Base-by-base conservation (phyloP, 1,140 invertebrate species). In the Archegozetes longisetosus region DNA sequence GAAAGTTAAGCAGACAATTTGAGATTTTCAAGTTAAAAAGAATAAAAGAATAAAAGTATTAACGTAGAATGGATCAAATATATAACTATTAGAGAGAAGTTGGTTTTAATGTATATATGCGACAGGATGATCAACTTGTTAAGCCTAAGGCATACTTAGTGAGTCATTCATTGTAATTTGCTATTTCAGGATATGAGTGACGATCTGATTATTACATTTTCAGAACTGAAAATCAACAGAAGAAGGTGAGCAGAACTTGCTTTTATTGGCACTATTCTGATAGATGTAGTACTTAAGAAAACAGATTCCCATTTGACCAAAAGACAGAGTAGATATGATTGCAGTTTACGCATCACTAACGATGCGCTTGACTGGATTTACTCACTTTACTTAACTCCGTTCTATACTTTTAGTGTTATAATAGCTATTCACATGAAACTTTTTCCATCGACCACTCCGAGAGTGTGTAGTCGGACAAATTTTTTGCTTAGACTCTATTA, bases 211-310 rank as follows among this genome's bases (percentile, higher is more conserved):
- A 60, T 63, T 55, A 63, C 62, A 2, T 63, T 59, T 58, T 55
- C 57, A 49, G 62, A 63, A 53, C 13, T 63, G 29, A 63, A 63
- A 63, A 63, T 63, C 6, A 63, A 60, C 27, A 49, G 58, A 26
- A 47, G 62, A 49, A 60, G 54, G 62, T 63, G 60, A 24, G 62
- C 60, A 3, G 4, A 6, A 12, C 6, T 51, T 12, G 50, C 4
- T 20, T 12, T 22, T n/a, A n/a, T n/a, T n/a, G n/a, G n/a, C n/a
- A 51, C 24, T 20, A 22, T 12, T 40, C 17, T 6, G 32, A 9
- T 17, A 9, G 17, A 9, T 40, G 17, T 9, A 9, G 6, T 40
- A 40, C 17, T 40, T 40, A 40, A 40, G 32, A 40, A 9, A 40
- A 9, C 17, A 40, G n/a, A 40, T 40, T 40, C 6, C 6, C 17